These are phyloP conservation scores for Phaetusa simplex DNA, from an alignment of 2,113 vertebrate genomes.

Conservation along the genomic window DNA sequence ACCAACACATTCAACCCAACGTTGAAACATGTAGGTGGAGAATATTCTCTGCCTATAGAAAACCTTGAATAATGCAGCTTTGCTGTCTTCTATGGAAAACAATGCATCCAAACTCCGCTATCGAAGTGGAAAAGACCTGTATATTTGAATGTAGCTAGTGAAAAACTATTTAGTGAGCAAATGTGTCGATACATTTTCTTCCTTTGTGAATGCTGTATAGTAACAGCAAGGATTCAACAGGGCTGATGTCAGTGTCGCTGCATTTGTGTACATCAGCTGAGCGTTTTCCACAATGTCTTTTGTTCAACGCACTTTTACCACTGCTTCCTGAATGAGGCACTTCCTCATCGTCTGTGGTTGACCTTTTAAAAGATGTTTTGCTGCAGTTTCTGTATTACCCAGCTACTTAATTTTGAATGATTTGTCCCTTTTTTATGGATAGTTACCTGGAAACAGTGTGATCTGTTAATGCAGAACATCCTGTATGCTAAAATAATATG, in stretches of 20 bases:
- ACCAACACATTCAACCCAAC: background rate
- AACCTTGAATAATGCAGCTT: background rate
- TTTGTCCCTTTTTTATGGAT: background rate
- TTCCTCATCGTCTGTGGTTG: background rate
- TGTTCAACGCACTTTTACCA: background rate
- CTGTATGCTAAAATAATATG: background rate
- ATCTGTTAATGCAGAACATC: background rate
- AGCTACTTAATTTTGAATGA: background rate
- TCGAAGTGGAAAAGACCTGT: background rate
- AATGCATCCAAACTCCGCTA: background rate
- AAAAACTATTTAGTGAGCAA: background rate
- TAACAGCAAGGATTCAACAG: background rate
- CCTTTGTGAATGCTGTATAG: background rate
- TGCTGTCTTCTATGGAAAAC: background rate
- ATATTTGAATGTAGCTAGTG: background rate
- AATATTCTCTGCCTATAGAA: background rate
- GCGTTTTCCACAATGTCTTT: background rate
- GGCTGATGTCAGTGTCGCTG: background rate
- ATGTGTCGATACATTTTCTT: rapidly evolving
- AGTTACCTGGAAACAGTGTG: background rate
- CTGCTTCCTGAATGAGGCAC: background rate
- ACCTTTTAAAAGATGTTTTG: background rate
- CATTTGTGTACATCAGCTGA: background rate
- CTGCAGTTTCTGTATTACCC: background rate
- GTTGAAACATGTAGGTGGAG: background rate